phyloP scores from a whole-genome alignment of 2,113 vertebrate genomes.

The Myrmecobius fasciatus region DNA sequence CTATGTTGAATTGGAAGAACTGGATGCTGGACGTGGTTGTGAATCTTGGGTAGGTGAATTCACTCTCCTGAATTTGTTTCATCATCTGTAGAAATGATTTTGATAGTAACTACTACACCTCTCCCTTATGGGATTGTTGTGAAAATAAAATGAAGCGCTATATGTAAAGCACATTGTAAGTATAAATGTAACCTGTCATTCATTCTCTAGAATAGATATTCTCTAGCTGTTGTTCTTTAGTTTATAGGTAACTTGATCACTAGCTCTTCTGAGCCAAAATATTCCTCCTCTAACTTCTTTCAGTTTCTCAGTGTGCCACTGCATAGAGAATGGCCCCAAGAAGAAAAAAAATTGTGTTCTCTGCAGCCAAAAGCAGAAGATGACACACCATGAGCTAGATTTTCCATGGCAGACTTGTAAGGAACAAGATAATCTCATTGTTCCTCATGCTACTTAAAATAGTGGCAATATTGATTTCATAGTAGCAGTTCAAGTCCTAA shows the following conservation, averaged over 20 bases:
- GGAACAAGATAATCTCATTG: slow-evolving; percentile 69
- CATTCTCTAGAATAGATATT: background rate
- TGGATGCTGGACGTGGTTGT: background rate
- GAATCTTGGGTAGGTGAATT: background rate
- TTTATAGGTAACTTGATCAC: background rate
- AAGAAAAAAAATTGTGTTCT: slow-evolving; percentile 7
- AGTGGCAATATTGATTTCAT: slow-evolving; percentile 66
- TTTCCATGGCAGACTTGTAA: slow-evolving; percentile 64
- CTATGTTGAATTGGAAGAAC: background rate
- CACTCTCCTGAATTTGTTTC: background rate
- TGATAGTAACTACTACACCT: background rate
- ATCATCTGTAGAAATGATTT: background rate
- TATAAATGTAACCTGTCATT: background rate
- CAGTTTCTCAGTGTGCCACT: background rate
- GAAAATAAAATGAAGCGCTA: background rate
- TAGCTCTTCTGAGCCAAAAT: background rate
- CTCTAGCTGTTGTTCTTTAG: background rate
- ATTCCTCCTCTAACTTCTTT: background rate
- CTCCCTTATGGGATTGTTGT: background rate
- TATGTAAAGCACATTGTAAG: background rate
- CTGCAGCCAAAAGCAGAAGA: slow-evolving; percentile 55
- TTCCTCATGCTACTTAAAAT: slow-evolving; percentile 70
- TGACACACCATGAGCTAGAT: slow-evolving; percentile 55
- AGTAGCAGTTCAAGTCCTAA: slow-evolving; percentile 63
- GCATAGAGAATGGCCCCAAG: slow-evolving; percentile 18